Percentiles rank a stretch among this genome's conserved stretches.
Conservation (phyloP, 2,113 vertebrate genomes). For the Elaphurus davidianus region DNA sequence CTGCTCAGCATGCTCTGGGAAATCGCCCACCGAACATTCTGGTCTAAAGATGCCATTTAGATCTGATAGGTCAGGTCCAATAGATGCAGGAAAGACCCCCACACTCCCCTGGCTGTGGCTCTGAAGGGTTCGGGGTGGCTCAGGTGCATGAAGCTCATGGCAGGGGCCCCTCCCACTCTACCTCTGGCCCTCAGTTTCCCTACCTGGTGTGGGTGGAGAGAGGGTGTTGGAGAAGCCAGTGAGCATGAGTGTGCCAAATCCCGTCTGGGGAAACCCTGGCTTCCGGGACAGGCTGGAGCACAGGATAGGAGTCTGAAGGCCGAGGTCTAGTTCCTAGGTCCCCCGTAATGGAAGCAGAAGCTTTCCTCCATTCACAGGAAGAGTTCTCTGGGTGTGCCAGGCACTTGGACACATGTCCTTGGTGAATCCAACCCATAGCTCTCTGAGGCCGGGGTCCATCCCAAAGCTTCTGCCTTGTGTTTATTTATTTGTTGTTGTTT, state of each 20-base stretch:
- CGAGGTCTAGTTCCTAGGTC: neutral
- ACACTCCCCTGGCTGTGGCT: rapidly evolving
- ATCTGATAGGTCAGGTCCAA: too few relatives aligned
- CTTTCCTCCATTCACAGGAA: neutral
- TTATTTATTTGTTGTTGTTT: neutral
- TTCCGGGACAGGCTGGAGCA: neutral
- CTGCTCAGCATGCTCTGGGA: neutral
- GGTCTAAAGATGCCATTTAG: neutral
- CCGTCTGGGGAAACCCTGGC: rapidly evolving
- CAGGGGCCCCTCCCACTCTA: neutral
- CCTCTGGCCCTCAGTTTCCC: neutral
- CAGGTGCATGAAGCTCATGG: neutral
- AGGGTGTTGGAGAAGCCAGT: neutral
- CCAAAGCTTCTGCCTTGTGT: neutral
- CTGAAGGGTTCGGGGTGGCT: neutral
- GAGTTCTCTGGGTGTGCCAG: rapidly evolving
- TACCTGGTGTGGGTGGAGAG: too few relatives aligned
- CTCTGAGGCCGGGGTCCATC: neutral
- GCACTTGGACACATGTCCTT: rapidly evolving
- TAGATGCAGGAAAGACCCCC: neutral
- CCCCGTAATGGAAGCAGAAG: neutral
- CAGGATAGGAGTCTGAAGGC: neutral
- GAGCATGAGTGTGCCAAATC: neutral
- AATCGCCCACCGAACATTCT: neutral
- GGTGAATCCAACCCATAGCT: neutral